Evolutionary conservation across 2,113 vertebrate genomes (phyloP).

Genomic region (Halichoeres trimaculatus): DNA sequence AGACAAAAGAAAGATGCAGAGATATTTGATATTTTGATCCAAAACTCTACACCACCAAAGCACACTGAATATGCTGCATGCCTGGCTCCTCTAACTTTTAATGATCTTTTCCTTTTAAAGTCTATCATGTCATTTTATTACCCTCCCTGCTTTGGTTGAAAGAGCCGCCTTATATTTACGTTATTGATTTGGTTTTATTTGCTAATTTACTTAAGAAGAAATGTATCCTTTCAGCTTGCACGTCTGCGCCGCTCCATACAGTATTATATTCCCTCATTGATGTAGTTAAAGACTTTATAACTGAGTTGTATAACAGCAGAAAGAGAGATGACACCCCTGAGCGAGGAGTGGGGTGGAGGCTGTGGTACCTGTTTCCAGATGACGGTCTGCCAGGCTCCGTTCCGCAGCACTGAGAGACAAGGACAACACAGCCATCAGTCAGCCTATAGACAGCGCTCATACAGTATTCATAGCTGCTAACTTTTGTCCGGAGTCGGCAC

Average conservation of each 20-base stretch:
- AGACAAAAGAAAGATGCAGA: no score
- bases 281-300: neutral
- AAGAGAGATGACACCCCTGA: neutral
- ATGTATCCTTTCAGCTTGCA: neutral
- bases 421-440: constrained; percentile 73
- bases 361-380: constrained; percentile 96
- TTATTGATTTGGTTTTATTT: neutral
- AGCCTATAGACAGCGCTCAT: constrained; percentile 72
- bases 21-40: neutral
- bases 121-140: neutral
- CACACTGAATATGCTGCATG: neutral
- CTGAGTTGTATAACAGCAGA: neutral
- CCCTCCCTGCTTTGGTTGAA: neutral
- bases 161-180: neutral
- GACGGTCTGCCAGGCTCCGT: constrained; percentile 93
- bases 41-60: neutral
- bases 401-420: constrained; percentile 92
- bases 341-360: constrained; percentile 19
- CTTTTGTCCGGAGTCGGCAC: constrained; percentile 53
- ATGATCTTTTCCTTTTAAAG: neutral
- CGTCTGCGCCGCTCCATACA: neutral
- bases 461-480: constrained; percentile 74
- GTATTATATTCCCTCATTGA: neutral
- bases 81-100: neutral
- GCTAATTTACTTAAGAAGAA: neutral